phyloP scores from a whole-genome alignment of 2,797 vertebrate species.

The Argyrosomus regius region DNA sequence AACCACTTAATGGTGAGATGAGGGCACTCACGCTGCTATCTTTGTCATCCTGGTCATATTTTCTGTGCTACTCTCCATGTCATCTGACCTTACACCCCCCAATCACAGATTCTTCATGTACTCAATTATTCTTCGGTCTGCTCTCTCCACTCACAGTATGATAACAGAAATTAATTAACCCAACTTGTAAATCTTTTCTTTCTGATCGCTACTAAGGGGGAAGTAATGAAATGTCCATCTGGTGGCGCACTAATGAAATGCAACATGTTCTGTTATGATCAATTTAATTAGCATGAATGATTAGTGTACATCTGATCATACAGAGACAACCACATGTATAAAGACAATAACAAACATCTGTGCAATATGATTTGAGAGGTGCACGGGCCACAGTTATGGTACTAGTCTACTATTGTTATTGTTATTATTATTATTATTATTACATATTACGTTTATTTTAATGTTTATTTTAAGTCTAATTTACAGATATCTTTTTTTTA shows the following conservation, averaged over 20 bases:
- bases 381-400: neutral
- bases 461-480: neutral
- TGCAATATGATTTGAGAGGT: neutral
- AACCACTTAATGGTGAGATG: conserved; percentile 9
- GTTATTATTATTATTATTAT: neutral
- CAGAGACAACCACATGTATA: neutral
- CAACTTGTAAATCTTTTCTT: neutral
- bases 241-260: conserved; percentile 27
- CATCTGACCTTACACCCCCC: neutral
- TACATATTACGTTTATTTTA: neutral
- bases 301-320: conserved; percentile 5
- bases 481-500: neutral
- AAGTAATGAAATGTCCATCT: conserved; percentile 20
- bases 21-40: conserved; percentile 22
- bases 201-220: neutral
- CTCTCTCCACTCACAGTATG: neutral
- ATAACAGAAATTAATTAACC: neutral
- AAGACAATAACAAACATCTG: neutral
- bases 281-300: neutral
- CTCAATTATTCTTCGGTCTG: neutral
- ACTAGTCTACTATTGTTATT: neutral
- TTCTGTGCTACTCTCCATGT: neutral
- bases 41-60: neutral
- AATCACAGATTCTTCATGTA: neutral
- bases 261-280: conserved; percentile 4